Evolutionary conservation across 2,888 invertebrate genomes (phyloP).

Genomic region (Microplitis manilae): DNA sequence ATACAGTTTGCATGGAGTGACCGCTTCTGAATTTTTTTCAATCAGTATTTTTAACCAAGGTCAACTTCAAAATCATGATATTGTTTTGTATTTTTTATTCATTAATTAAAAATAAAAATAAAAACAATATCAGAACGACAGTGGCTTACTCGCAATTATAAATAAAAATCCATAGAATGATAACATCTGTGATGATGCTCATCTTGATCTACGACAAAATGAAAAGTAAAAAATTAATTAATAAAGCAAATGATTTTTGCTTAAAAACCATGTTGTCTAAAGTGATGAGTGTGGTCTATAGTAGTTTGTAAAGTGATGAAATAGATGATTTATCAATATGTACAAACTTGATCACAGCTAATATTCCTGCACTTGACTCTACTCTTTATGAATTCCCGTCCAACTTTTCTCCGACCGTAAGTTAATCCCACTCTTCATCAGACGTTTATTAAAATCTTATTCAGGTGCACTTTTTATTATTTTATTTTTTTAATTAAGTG

Average conservation of each 20-base stretch:
- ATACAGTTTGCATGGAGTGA: no score
- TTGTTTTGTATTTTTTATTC: background rate
- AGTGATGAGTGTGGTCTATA: constrained; percentile 20
- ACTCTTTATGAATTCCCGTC: constrained; percentile 22
- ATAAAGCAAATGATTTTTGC: background rate
- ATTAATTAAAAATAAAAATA: background rate
- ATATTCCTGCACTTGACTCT: constrained; percentile 26
- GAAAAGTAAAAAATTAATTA: background rate
- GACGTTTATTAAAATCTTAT: constrained; percentile 7
- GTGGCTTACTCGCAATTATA: background rate
- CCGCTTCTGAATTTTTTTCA: no score
- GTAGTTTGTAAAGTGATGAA: constrained; percentile 27
- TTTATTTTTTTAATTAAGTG: constrained; percentile 7
- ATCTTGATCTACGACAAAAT: background rate
- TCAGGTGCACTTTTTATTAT: background rate
- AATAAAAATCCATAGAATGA: background rate
- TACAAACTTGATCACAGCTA: constrained; percentile 33
- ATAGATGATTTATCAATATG: constrained; percentile 5
- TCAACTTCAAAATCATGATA: no score
- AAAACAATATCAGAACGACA: background rate
- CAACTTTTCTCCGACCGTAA: constrained; percentile 37
- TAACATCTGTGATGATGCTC: background rate
- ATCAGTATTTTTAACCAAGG: no score
- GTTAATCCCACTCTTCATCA: constrained; percentile 28
- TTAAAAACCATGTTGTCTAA: background rate